Conservation (phyloP, 1,140 invertebrate genomes). For the Callitettix versicolor region DNA sequence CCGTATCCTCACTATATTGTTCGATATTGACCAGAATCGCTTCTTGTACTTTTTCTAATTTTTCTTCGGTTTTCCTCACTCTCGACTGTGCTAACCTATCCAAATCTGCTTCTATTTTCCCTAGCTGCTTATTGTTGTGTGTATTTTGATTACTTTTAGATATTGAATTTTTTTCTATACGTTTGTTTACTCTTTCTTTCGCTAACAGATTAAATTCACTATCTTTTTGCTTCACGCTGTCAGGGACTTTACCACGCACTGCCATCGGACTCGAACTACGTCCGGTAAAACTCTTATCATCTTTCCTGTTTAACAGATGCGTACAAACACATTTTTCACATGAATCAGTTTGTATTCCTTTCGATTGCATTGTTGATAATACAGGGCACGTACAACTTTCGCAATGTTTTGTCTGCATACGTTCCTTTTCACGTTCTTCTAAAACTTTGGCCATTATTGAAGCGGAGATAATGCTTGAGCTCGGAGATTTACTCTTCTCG, state of each 20-base stretch:
- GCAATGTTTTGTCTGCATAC: slow-evolving; percentile 60
- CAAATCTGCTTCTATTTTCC: too few species aligned
- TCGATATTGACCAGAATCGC: slow-evolving; percentile 35
- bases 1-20: slow-evolving; percentile 31
- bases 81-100: too few species aligned
- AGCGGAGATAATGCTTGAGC: slow-evolving; percentile 73
- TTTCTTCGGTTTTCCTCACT: neutral
- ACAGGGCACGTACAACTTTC: slow-evolving; percentile 64
- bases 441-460: slow-evolving; percentile 88
- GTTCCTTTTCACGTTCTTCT: slow-evolving; percentile 68
- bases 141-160: too few species aligned
- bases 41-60: slow-evolving; percentile 23
- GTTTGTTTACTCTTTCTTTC: neutral
- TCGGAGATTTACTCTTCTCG: slow-evolving; percentile 25
- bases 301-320: slow-evolving; percentile 38
- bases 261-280: slow-evolving; percentile 41
- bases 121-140: too few species aligned
- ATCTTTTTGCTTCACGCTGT: slow-evolving; percentile 17
- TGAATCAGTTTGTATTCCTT: too few species aligned
- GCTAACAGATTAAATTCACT: neutral
- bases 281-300: slow-evolving; percentile 41
- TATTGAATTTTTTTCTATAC: neutral
- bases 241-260: slow-evolving; percentile 30
- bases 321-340: too few species aligned
- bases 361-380: slow-evolving; percentile 34